phyloP scores from a whole-genome alignment of 2,113 vertebrate genomes.

The Pseudonaja textilis region DNA sequence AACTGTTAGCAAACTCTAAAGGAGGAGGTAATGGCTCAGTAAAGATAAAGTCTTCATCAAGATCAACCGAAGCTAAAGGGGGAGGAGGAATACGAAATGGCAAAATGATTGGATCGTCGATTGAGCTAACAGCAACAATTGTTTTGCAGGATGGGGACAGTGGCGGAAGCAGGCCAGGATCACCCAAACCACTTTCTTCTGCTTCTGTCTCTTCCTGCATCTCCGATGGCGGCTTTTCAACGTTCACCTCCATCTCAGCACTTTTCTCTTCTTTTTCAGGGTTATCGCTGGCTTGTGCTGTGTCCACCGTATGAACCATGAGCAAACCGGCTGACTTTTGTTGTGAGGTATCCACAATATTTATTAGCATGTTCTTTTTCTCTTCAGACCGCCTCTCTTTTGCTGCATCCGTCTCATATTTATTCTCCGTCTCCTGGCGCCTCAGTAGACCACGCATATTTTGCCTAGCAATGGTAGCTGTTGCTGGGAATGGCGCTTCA shows the following conservation, averaged over 20 bases:
- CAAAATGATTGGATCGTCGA: constrained; percentile 87
- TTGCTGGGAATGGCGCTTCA: constrained; percentile 79
- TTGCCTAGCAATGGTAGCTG: constrained; percentile 73
- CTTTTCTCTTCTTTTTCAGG: constrained; percentile 70
- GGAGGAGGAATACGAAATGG: constrained; percentile 93
- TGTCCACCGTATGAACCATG: constrained; percentile 89
- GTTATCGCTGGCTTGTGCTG: constrained; percentile 57
- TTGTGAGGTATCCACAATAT: constrained; percentile 80
- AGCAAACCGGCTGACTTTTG: constrained; percentile 86
- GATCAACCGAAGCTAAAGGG: constrained; percentile 88
- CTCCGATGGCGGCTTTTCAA: constrained; percentile 69
- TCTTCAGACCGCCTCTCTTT: constrained; percentile 80
- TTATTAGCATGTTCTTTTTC: constrained; percentile 82
- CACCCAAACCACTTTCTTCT: constrained; percentile 62
- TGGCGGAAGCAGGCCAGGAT: constrained; percentile 65
- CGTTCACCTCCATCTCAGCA: constrained; percentile 48
- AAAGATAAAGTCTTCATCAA: constrained; percentile 94
- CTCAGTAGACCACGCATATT: constrained; percentile 75
- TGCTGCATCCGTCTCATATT: constrained; percentile 77
- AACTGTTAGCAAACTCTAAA: constrained; percentile 96
- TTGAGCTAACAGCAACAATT: constrained; percentile 78
- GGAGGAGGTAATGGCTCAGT: constrained; percentile 94
- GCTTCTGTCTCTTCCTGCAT: constrained; percentile 74
- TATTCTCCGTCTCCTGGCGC: constrained; percentile 86
- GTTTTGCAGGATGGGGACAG: constrained; percentile 74